Base-by-base conservation (phyloP, 2,888 invertebrate species). In the Diaphora mendica region DNA sequence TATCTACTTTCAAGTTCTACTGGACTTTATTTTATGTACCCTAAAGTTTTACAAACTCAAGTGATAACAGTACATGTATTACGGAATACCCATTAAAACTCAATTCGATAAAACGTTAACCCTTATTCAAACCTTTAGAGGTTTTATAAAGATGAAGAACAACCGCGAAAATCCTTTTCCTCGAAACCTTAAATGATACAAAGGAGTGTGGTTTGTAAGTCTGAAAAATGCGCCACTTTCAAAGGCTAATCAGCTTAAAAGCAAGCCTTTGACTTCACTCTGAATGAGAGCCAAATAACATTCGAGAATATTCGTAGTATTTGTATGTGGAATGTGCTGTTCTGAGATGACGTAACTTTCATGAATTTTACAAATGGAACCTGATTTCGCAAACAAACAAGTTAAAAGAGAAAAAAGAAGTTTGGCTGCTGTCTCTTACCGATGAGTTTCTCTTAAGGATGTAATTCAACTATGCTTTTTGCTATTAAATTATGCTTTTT, bases 201-300 rank as follows among this genome's bases (percentile, higher is more conserved):
- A 82, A 69, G 66, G 64, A 67, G 73, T 69, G 74, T 64, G 77
- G 79, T 75, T 69, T 77, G 33, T 65, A 68, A 73, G 59, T 64
- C 59, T 66, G 70, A 75, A 79, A 81, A 74, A 79, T 71, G 75
- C 65, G 26, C 30, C 69, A 80, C 77, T 80, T 85, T 79, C 87
- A 89, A 89, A 85, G 84, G 86, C 86, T 90, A 89, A 91, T 91
- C 89, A 89, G 82, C 85, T 89, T 89, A 90, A 90, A 86, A 88
- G 87, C 87, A 73, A 78, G 83, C 72, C 83, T 86, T 86, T 86
- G 83, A 84, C 79, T 77, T 76, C 70, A 70, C 65, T 64, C 78
- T 85, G 87, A 88, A 88, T 86, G 62, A 78, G 77, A 83, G 83
- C 85, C 85, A 89, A 88, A 88, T 86, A 79, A 83, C 81, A 85